phyloP scores from a whole-genome alignment of 2,113 vertebrate species.

The Gobius niger region DNA sequence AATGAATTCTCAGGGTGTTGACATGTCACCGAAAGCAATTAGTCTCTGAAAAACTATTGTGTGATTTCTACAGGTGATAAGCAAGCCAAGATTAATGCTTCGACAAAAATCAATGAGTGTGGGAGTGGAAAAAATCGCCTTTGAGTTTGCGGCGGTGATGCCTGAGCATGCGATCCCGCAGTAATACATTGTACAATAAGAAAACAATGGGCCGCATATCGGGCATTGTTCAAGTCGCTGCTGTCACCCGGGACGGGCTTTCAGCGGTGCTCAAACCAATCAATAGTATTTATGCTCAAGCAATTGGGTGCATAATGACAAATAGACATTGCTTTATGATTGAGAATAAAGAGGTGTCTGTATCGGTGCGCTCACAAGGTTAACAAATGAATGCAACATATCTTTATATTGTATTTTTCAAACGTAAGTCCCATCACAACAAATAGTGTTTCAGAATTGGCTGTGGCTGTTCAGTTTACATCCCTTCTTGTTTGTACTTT shows the following conservation, averaged over 20 bases:
- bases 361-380: not conserved
- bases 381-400: not conserved
- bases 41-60: slow-evolving; percentile 27
- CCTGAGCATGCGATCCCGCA: slow-evolving; percentile 6
- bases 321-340: not conserved
- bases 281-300: slow-evolving; percentile 6
- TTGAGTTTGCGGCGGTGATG: slow-evolving; percentile 25
- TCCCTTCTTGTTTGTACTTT: too few species aligned
- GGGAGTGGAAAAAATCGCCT: slow-evolving; percentile 37
- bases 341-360: not conserved
- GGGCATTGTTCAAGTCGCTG: not conserved
- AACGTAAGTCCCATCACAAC: not conserved
- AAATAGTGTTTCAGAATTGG: not conserved
- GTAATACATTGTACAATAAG: slow-evolving; percentile 24
- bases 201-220: slow-evolving; percentile 25
- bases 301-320: slow-evolving; percentile 5
- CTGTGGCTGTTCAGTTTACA: too few species aligned
- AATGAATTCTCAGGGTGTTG: slow-evolving; percentile 13
- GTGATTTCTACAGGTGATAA: slow-evolving; percentile 48
- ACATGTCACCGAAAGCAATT: slow-evolving; percentile 44
- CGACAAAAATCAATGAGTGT: slow-evolving; percentile 39
- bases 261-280: not conserved
- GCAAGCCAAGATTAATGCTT: slow-evolving; percentile 44
- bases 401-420: not conserved
- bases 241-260: not conserved